Evolutionary conservation across 2,888 invertebrate genomes (phyloP), one percentile per base, ranked within the genome.

Genomic region (Metallyticus violacea): DNA sequence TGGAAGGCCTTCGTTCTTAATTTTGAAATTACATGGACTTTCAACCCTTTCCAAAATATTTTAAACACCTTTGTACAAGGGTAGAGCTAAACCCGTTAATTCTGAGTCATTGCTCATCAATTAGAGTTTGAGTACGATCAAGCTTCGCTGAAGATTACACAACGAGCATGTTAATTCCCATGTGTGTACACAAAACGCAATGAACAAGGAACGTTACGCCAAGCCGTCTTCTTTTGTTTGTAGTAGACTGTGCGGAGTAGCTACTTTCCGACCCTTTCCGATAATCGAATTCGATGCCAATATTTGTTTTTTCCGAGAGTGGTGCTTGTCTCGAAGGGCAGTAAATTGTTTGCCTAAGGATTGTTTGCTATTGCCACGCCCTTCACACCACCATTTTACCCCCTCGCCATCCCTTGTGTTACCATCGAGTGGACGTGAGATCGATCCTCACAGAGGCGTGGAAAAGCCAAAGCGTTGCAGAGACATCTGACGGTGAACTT

Each of bases 221-320:
- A 62, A 62, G 15, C 40, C 40, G 15, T 62, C 40, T 62, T 62
- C 40, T 62, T 62, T 62, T 62, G 40, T 62, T 62, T 62, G 15
- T 22, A 62, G 40, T 62, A 62, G 40, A 62, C 1, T n/a, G 40
- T 22, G 40, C 40, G 22, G 40, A 62, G 40, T 62, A 62, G 40
- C 40, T 62, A 62, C 40, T 62, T 62, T 62, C 40, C 40, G 40
- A 62, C 40, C 27, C 79, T 79, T 26, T 78, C 25, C 26, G 79
- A 79, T 79, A 81, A 81, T 81, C 81, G 30, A 81, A 81, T 81
- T 79, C 30, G 81, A 81, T 81, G 26, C 81, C 30, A 81, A 81
- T 81, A 30, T 81, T 81, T 81, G 81, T 81, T 81, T 81, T 81
- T n/a, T 62, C 40, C 40, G 40, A 62, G 40, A 62, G 40, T 62